A percentile compares a stretch with the other conserved stretches of the same genome.
phyloP scores from a whole-genome alignment of 2,113 vertebrate species.

The Cercocebus atys region DNA sequence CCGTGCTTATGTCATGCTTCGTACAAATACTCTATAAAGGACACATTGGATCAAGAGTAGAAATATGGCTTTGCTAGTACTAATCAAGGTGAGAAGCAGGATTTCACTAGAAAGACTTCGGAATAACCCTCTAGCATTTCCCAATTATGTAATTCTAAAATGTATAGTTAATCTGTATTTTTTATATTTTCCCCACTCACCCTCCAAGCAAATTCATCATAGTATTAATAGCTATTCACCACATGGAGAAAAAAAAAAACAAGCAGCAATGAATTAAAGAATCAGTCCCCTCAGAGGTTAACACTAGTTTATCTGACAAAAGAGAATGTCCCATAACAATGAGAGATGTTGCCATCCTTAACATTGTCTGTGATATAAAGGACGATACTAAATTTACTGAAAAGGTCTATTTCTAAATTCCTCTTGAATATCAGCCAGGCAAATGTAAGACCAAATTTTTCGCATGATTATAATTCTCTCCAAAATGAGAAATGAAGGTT shows the following conservation, averaged over 20 bases:
- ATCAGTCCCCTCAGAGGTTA: neutral
- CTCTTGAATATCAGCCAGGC: neutral
- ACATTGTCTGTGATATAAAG: neutral
- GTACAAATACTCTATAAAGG: slow-evolving; percentile 12
- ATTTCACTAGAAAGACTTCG: neutral
- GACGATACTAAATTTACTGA: neutral
- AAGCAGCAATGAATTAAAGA: neutral
- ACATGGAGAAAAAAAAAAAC: neutral
- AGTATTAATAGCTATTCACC: neutral
- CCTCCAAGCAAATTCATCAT: neutral
- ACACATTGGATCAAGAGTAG: slow-evolving; percentile 4
- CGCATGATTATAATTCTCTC: slow-evolving; percentile 6
- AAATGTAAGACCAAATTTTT: slow-evolving; percentile 17
- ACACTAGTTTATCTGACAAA: neutral
- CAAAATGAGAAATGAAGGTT: slow-evolving; percentile 11
- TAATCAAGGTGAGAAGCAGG: neutral
- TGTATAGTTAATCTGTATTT: neutral
- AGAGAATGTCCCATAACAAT: neutral
- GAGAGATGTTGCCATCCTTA: neutral
- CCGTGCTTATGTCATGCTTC: slow-evolving; percentile 13
- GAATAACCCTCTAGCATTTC: neutral
- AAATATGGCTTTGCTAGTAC: neutral
- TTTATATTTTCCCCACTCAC: neutral
- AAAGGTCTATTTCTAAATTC: neutral
- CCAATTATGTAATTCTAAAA: neutral